Evolutionary conservation across 2,888 invertebrate species (phyloP).

Genomic region (Dasysyrphus albostriatus): DNA sequence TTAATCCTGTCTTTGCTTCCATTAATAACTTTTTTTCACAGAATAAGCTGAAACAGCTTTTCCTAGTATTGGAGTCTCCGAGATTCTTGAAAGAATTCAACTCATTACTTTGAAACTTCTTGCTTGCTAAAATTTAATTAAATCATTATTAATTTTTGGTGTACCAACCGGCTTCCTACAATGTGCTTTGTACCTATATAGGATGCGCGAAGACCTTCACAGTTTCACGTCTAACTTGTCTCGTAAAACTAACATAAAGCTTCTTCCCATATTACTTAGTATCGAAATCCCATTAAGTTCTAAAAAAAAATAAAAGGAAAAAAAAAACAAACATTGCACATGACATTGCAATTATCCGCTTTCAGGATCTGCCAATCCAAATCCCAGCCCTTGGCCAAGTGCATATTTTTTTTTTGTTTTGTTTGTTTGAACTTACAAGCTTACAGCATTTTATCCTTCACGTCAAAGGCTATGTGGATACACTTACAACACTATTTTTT

Average conservation of each 20-base stretch:
- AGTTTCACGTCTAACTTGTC: conserved; percentile 41
- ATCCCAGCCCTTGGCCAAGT: neutral
- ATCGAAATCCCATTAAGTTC: conserved; percentile 48
- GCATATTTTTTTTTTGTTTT: neutral
- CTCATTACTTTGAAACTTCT: too few relatives aligned
- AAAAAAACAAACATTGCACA: conserved; percentile 35
- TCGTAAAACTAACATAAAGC: conserved; percentile 57
- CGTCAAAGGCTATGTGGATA: neutral
- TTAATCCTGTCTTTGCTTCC: too few relatives aligned
- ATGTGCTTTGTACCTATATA: too few relatives aligned
- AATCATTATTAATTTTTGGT: too few relatives aligned
- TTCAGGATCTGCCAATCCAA: conserved; percentile 21
- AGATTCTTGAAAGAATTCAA: too few relatives aligned
- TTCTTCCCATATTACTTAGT: conserved; percentile 19
- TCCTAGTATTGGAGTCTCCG: too few relatives aligned
- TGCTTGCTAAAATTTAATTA: too few relatives aligned
- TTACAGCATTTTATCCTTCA: conserved; percentile 41
- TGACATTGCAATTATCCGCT: conserved; percentile 56
- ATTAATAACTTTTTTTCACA: too few relatives aligned
- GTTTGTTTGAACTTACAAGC: neutral
- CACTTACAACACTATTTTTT: conserved; percentile 26
- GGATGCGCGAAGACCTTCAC: neutral
- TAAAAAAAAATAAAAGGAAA: conserved; percentile 25
- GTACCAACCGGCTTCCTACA: neutral
- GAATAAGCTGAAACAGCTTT: too few relatives aligned